These are phyloP conservation scores for Leptinotarsa juncta DNA, from an alignment of 2,888 invertebrate genomes.

Conservation along the genomic window DNA sequence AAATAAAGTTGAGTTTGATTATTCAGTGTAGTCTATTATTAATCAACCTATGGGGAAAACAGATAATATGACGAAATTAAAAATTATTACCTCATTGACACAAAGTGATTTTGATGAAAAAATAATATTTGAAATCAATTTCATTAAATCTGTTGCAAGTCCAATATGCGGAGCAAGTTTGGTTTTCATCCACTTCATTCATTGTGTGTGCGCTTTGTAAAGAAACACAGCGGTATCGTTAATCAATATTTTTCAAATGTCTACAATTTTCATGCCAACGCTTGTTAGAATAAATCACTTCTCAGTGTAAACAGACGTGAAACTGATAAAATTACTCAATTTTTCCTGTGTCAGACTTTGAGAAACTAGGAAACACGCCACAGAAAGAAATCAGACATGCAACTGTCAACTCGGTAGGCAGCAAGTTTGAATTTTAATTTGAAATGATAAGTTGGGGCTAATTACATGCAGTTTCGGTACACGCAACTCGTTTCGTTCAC, in stretches of 20 bases:
- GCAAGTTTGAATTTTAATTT: conserved; percentile 53
- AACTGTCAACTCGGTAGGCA: conserved; percentile 50
- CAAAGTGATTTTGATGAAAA: too few species aligned
- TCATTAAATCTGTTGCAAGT: too few species aligned
- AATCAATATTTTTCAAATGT: not conserved
- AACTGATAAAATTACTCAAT: conserved; percentile 16
- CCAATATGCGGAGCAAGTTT: too few species aligned
- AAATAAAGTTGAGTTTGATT: too few species aligned
- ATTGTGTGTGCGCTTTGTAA: too few species aligned
- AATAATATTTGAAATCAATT: too few species aligned
- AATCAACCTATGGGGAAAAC: too few species aligned
- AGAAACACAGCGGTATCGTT: too few species aligned
- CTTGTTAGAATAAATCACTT: conserved; percentile 14
- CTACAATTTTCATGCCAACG: conserved; percentile 2
- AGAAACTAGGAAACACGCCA: conserved; percentile 17
- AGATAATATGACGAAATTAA: too few species aligned
- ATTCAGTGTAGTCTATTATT: too few species aligned
- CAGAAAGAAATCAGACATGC: conserved; percentile 48
- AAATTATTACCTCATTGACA: too few species aligned
- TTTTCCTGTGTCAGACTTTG: conserved; percentile 11
- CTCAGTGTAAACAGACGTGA: conserved; percentile 5
- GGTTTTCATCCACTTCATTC: too few species aligned
- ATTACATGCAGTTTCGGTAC: conserved; percentile 49
- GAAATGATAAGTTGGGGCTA: conserved; percentile 53
- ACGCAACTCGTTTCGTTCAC: conserved; percentile 44